These are phyloP conservation scores for Hypanus sabinus DNA, from an alignment of 2,113 vertebrate genomes.

Conservation along the genomic window DNA sequence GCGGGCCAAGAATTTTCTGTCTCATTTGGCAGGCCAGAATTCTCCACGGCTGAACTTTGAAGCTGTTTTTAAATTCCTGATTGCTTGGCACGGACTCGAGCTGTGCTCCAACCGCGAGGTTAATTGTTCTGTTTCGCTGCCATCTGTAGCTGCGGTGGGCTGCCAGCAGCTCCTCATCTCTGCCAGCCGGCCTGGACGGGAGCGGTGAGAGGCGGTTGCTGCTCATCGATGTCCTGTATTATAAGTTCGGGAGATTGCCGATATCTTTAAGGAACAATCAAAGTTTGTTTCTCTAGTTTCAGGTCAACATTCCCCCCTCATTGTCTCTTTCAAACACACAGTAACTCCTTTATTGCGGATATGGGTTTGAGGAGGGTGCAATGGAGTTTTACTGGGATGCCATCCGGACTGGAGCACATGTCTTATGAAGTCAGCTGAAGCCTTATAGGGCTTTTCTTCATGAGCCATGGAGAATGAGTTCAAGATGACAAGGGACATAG, in stretches of 20 bases:
- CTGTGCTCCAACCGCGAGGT: background rate
- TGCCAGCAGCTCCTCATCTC: slow-evolving; percentile 11
- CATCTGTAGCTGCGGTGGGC: background rate
- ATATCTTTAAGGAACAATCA: background rate
- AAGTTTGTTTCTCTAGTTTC: background rate
- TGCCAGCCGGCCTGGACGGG: background rate
- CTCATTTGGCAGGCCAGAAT: background rate
- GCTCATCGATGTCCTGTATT: background rate
- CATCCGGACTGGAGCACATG: no score
- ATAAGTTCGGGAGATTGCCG: no score
- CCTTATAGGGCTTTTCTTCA: no score
- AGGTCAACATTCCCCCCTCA: background rate
- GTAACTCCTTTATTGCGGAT: no score
- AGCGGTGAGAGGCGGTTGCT: no score
- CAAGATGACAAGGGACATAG: no score
- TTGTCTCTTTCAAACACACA: background rate
- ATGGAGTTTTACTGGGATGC: no score
- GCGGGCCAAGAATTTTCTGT: background rate
- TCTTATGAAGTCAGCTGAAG: no score
- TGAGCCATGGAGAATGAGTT: no score
- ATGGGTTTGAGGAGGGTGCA: no score
- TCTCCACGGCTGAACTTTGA: background rate
- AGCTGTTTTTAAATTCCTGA: slow-evolving; percentile 3
- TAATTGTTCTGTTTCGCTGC: background rate
- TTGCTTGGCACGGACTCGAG: background rate